Evolutionary conservation across 2,888 invertebrate species (phyloP), one percentile per base, ranked within the genome.

Genomic region (Lobophora halterata): DNA sequence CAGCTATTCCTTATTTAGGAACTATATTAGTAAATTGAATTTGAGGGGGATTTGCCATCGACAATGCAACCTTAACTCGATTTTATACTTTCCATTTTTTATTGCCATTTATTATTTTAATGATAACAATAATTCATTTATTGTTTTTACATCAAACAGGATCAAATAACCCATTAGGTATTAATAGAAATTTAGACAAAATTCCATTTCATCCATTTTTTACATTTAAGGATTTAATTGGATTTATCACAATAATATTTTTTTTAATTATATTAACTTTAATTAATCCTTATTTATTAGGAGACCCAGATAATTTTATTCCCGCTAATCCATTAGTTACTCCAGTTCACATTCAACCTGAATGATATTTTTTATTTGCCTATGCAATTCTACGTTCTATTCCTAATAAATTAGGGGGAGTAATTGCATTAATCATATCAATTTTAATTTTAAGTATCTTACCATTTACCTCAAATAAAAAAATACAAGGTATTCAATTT

Each of bases 291-390:
- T 89, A 90, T 57, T 46, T 91, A 65, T 58, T 94, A 68, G 88
- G 90, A 55, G 93, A 93, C 13, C 91, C 92, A 0, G 93, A 93
- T 85, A 94, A 93, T 80, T 94, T 93, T 80, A 91, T 89, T 9
- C 90, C 90, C 0, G 93, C 92, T 2, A 92, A 93, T 51, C 89
- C 91, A 0, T 60, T 93, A 82, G 87, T 91, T 7, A 93, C 93
- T 0, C 93, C 94, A 0, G 70, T 89, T 3, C 94, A 94, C 66
- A 94, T 94, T 85, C 92, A 94, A 89, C 94, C 93, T 25, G 94
- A 95, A 90, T 95, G 93, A 91, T 95, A 95, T 72, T 95, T 94
- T 62, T 72, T 95, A 87, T 94, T 94, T 88, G 93, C 94, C 6
- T 94, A 94, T 74, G 92, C 93, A 8, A 94, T 95, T 86, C 55